Percentiles rank a stretch among this genome's conserved stretches.
These are phyloP conservation scores for Trissolcus japonicus DNA, from an alignment of 2,888 invertebrate species.

Conservation along the genomic window DNA sequence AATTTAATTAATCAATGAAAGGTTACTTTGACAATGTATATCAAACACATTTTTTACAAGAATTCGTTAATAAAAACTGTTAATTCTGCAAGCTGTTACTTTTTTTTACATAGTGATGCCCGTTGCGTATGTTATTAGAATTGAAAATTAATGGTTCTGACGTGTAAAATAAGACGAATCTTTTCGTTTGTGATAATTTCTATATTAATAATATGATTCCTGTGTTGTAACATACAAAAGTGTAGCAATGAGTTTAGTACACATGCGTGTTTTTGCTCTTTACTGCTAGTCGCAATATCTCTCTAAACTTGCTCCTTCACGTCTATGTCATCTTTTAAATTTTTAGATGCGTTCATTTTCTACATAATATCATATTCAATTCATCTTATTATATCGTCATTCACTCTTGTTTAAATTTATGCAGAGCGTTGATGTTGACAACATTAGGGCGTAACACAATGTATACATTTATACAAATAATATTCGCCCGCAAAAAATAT, in stretches of 20 bases:
- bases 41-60: neutral
- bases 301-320: too few relatives aligned
- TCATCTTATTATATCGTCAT: too few relatives aligned
- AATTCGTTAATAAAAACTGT: conserved; percentile 23
- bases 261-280: neutral
- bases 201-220: conserved; percentile 32
- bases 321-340: too few relatives aligned
- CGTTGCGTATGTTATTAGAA: neutral
- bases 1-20: neutral
- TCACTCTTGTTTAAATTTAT: too few relatives aligned
- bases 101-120: neutral
- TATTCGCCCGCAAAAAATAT: too few relatives aligned
- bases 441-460: too few relatives aligned
- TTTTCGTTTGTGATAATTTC: conserved; percentile 33
- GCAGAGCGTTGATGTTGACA: too few relatives aligned
- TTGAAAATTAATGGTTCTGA: neutral
- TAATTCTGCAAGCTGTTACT: conserved; percentile 2
- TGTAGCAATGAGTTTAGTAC: conserved; percentile 48
- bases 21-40: neutral
- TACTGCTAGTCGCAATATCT: too few relatives aligned
- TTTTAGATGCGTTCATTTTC: too few relatives aligned
- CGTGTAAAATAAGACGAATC: neutral
- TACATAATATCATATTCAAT: too few relatives aligned
- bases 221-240: conserved; percentile 50
- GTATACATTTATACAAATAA: too few relatives aligned